Evolutionary conservation across 2,888 invertebrate genomes (phyloP), one percentile per base, ranked within the genome.

Genomic region (Drosophila limbata): DNA sequence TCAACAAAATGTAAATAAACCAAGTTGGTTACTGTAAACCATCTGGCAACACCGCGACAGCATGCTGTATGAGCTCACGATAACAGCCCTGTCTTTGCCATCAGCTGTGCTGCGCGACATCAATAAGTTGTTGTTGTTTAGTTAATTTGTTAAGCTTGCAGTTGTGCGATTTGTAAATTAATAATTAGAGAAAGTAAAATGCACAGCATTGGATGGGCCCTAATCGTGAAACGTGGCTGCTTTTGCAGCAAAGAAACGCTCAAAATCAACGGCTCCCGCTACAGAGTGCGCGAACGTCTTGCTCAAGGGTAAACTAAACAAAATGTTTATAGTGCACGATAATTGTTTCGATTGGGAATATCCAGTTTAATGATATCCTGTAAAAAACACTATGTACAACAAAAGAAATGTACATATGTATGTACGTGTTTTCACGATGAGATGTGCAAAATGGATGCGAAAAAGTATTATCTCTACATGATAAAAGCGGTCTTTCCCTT

Each of bases 221-320:
- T 95, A 75, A 94, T 96, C 81, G 93, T 95, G 81, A 95, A 94
- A 93, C 95, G 95, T 94, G 96, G 96, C 35, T 97, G 97, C 91
- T 93, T 96, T 45, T 97, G 97, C 93, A 94, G 95, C 35, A 95
- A 94, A 88, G 96, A 96, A 92, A 94, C 94, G 8, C 91, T 97
- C 31, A 93, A 93, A 59, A 94, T 97, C 55, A 96, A 96, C 91
- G 95, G 95, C 37, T 94, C 94, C 69, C 95, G 95, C 88, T 97
- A 96, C 89, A 94, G 93, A 53, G 93, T 97, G 9, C 93, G 94
- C 60, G 96, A 96, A 87, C 94, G 95, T 84, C 93, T 97, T 50
- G 96, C 96, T 55, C 95, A 96, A 93, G 97, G 96, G 96, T 93
- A 90, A 84, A 78, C 25, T 9, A 9, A 45, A 77, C 11, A 37